Conservation (phyloP, 2,888 invertebrate species). For the Rutpela maculata region DNA sequence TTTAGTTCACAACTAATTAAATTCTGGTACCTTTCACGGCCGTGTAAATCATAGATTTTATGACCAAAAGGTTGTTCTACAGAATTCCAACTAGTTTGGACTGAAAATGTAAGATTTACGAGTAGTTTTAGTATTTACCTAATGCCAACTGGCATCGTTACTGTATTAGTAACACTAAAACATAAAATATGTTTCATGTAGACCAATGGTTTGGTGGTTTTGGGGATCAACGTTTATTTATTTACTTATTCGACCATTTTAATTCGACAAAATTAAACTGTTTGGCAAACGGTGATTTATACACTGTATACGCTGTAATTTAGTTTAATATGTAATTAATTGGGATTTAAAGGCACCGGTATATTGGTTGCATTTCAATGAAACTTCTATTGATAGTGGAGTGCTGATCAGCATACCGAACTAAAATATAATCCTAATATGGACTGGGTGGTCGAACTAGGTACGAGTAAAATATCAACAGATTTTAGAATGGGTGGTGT, state of each 20-base stretch:
- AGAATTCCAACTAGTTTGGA: background rate
- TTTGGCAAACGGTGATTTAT: conserved; percentile 33
- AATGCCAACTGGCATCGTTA: conserved; percentile 19
- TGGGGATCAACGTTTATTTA: conserved; percentile 29
- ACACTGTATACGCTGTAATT: conserved; percentile 36
- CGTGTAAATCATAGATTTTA: conserved; percentile 31
- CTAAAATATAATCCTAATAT: background rate
- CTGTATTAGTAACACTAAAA: conserved; percentile 27
- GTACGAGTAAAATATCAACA: too few species aligned
- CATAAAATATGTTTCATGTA: conserved; percentile 30
- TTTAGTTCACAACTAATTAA: conserved; percentile 27
- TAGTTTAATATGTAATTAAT: conserved; percentile 39
- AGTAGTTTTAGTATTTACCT: conserved; percentile 29
- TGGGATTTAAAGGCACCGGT: conserved; percentile 27
- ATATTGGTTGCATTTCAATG: conserved; percentile 17
- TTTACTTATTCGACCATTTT: conserved; percentile 36
- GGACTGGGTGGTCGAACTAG: too few species aligned
- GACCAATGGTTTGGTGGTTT: conserved; percentile 27
- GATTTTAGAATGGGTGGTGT: too few species aligned
- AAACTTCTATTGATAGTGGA: background rate
- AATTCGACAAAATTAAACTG: conserved; percentile 22
- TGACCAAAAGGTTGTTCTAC: conserved; percentile 15
- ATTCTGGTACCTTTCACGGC: conserved; percentile 16
- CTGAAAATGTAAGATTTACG: conserved; percentile 34
- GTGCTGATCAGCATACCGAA: background rate